These are phyloP conservation scores for Antechinus stuartii DNA, from an alignment of 2,113 vertebrate genomes.

Conservation along the genomic window DNA sequence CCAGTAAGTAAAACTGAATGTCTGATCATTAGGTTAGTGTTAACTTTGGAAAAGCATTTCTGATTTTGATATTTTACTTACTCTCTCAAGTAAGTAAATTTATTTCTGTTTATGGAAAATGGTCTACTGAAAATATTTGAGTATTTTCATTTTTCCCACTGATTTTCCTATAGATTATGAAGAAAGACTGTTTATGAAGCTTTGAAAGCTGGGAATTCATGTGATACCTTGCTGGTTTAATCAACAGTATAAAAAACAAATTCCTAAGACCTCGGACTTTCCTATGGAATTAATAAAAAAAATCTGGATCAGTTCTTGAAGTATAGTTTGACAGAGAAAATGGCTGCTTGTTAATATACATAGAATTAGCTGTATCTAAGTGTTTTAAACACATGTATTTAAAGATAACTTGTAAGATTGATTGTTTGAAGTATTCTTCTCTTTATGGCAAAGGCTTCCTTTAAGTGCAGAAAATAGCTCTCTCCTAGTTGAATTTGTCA, in stretches of 20 bases:
- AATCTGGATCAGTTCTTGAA: constrained; percentile 45
- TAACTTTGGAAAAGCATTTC: constrained; percentile 68
- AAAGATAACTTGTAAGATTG: constrained; percentile 25
- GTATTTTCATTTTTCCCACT: constrained; percentile 3
- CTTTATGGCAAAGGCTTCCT: constrained; percentile 40
- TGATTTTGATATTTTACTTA: constrained; percentile 60
- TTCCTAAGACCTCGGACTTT: constrained; percentile 45
- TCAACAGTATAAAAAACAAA: constrained; percentile 51
- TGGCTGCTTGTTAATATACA: constrained; percentile 5
- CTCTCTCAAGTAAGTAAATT: constrained; percentile 56
- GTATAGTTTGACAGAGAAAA: not conserved
- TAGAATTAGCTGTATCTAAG: constrained; percentile 35
- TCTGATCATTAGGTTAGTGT: constrained; percentile 53
- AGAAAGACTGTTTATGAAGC: constrained; percentile 40
- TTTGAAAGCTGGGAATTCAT: not conserved
- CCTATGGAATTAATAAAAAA: constrained; percentile 59
- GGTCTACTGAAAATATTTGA: constrained; percentile 13
- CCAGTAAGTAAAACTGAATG: constrained; percentile 41
- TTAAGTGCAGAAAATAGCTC: constrained; percentile 15
- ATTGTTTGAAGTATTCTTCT: constrained; percentile 35
- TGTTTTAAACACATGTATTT: constrained; percentile 57
- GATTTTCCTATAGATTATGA: constrained; percentile 58
- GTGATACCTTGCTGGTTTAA: constrained; percentile 47
- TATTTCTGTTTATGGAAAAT: not conserved
- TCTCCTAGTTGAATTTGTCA: not conserved